phyloP scores from a whole-genome alignment of 1,140 invertebrate genomes.

The Drosophila arawakana region DNA sequence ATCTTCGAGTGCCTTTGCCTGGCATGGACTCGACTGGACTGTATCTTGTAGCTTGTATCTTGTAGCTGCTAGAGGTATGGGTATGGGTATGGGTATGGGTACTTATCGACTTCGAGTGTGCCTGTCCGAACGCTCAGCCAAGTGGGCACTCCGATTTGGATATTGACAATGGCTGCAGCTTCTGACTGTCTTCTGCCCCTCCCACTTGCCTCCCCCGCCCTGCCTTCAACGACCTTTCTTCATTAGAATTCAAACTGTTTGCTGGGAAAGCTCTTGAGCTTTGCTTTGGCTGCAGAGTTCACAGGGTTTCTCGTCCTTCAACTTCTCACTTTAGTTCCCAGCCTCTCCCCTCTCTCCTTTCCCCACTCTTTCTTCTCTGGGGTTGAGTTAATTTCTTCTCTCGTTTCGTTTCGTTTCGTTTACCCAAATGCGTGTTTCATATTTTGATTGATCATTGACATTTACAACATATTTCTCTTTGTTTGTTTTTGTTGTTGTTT shows the following conservation, averaged over 20 bases:
- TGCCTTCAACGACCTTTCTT: constrained; percentile 48
- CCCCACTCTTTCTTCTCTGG: background rate
- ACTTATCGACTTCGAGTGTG: constrained; percentile 71
- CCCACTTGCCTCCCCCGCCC: constrained; percentile 1
- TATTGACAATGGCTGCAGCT: constrained; percentile 70
- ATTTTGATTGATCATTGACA: constrained; percentile 82
- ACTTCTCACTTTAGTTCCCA: background rate
- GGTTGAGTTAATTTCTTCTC: constrained; percentile 33
- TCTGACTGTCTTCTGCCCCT: constrained; percentile 29
- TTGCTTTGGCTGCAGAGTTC: constrained; percentile 34
- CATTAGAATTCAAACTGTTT: constrained; percentile 65
- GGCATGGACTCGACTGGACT: constrained; percentile 24
- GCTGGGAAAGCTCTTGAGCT: constrained; percentile 71
- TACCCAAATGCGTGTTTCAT: constrained; percentile 54
- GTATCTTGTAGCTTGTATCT: constrained; percentile 3
- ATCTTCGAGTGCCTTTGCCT: constrained; percentile 60
- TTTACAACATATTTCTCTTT: constrained; percentile 79
- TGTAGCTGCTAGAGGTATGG: background rate
- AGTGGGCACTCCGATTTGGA: constrained; percentile 77
- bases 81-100: constrained; percentile 65
- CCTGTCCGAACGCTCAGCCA: constrained; percentile 76
- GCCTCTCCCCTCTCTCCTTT: no score
- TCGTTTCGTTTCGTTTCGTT: background rate
- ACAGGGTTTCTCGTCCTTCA: constrained; percentile 38
- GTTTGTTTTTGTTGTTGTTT: constrained; percentile 35